Percentiles rank a stretch among this genome's conserved stretches.
phyloP scores from a whole-genome alignment of 2,888 invertebrate species.

The Corythucha ciliata region DNA sequence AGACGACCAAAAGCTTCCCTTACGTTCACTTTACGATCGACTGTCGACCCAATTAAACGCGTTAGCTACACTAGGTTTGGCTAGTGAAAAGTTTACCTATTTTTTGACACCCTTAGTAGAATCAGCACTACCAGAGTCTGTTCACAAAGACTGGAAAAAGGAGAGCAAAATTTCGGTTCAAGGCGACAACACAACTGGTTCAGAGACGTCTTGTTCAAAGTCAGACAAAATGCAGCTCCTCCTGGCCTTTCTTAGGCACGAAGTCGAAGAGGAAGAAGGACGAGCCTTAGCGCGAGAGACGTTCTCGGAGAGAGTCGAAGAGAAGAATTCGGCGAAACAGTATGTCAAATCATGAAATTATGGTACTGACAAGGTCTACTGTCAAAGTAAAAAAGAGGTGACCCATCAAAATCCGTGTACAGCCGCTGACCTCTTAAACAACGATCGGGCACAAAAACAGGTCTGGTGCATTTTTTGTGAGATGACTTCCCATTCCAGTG shows the following conservation, averaged over 20 bases:
- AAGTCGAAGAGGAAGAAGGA: slow-evolving; percentile 34
- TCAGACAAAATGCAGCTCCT: slow-evolving; percentile 19
- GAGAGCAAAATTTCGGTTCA: too few relatives aligned
- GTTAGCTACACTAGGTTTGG: slow-evolving; percentile 36
- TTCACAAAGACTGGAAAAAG: slow-evolving; percentile 35
- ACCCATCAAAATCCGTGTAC: slow-evolving; percentile 21
- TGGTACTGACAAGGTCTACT: too few relatives aligned
- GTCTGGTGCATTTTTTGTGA: slow-evolving; percentile 35
- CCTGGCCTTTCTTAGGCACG: slow-evolving; percentile 31
- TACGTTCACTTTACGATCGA: slow-evolving; percentile 34
- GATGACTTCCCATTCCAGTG: slow-evolving; percentile 23
- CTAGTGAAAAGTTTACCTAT: slow-evolving; percentile 34
- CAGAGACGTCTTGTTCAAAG: too few relatives aligned
- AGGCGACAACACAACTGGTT: too few relatives aligned
- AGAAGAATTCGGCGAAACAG: background rate
- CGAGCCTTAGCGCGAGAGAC: slow-evolving; percentile 27
- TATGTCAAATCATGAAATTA: background rate
- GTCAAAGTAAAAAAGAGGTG: too few relatives aligned
- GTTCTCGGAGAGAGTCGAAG: slow-evolving; percentile 18
- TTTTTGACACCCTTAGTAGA: slow-evolving; percentile 38
- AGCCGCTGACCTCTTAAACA: slow-evolving; percentile 27
- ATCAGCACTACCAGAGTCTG: slow-evolving; percentile 36
- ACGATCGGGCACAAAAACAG: slow-evolving; percentile 16
- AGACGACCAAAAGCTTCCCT: slow-evolving; percentile 1
- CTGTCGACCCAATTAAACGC: slow-evolving; percentile 36